phyloP scores from a whole-genome alignment of 2,797 vertebrate genomes.

The Petrocephalus sullivani region DNA sequence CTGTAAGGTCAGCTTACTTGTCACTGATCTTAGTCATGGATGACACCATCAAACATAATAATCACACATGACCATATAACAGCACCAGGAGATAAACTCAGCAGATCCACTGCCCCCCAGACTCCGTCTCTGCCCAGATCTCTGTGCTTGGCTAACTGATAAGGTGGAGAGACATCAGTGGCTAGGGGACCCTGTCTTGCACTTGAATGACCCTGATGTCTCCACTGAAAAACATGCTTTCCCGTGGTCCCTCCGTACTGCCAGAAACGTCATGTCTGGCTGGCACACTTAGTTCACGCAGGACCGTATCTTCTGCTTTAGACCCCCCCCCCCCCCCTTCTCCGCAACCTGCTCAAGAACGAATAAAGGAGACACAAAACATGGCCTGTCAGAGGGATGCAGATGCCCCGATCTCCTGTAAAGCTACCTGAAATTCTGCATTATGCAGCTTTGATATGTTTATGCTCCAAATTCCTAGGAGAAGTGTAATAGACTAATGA shows the following conservation, averaged over 20 bases:
- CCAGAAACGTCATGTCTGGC: slow-evolving; percentile 37
- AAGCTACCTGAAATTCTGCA: slow-evolving; percentile 1
- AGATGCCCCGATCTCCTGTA: background rate
- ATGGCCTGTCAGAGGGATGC: slow-evolving; percentile 21
- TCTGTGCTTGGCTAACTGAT: slow-evolving; percentile 32
- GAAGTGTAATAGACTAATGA: background rate
- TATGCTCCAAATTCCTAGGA: background rate
- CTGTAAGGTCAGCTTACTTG: background rate
- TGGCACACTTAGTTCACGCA: slow-evolving; percentile 35
- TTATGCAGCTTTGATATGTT: slow-evolving; percentile 13
- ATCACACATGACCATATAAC: background rate
- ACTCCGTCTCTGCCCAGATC: slow-evolving; percentile 16
- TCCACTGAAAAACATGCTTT: slow-evolving; percentile 35
- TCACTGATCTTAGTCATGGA: background rate
- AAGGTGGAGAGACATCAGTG: slow-evolving; percentile 26
- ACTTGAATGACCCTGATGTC: slow-evolving; percentile 37
- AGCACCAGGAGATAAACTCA: background rate
- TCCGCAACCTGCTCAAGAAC: slow-evolving; percentile 1
- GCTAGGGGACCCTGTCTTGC: slow-evolving; percentile 7
- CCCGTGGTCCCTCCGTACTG: background rate
- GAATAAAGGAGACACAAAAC: slow-evolving; percentile 32
- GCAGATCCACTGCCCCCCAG: slow-evolving; percentile 33
- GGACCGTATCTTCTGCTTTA: slow-evolving; percentile 25
- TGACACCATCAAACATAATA: background rate
- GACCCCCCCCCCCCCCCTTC: background rate